Conservation (phyloP, 2,888 invertebrate genomes). For the Halictus ligatus region DNA sequence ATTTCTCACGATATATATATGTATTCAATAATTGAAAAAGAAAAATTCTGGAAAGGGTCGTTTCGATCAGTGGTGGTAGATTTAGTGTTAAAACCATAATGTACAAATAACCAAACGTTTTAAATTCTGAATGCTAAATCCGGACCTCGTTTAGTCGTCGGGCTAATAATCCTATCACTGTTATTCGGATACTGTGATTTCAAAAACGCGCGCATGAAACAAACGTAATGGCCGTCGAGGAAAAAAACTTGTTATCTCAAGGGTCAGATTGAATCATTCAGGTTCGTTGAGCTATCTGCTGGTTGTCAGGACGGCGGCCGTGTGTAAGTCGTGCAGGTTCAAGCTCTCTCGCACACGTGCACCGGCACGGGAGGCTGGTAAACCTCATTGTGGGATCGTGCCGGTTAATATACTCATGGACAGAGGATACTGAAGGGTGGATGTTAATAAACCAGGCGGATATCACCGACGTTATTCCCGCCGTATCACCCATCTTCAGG, state of each 20-base stretch:
- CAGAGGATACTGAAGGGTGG: conserved; percentile 65
- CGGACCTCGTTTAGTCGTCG: not conserved
- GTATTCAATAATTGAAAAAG: not conserved
- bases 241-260: conserved; percentile 62
- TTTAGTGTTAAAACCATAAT: not conserved
- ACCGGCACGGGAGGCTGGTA: conserved; percentile 50
- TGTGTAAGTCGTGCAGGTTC: conserved; percentile 42
- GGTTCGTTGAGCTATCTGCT: conserved; percentile 59
- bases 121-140: not conserved
- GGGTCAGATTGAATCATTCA: conserved; percentile 66
- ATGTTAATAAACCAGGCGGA: conserved; percentile 72
- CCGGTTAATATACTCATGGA: conserved; percentile 69
- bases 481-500: conserved; percentile 46
- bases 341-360: conserved; percentile 39
- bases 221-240: conserved; percentile 5
- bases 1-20: too few relatives aligned
- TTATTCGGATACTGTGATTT: not conserved
- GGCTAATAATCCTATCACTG: not conserved
- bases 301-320: conserved; percentile 24
- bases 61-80: too few relatives aligned
- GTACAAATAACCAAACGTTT: too few relatives aligned
- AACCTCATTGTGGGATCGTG: conserved; percentile 67
- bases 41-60: not conserved
- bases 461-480: conserved; percentile 60
- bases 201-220: conserved; percentile 25